phyloP scores from a whole-genome alignment of 2,113 vertebrate genomes.

The Mola mola region DNA sequence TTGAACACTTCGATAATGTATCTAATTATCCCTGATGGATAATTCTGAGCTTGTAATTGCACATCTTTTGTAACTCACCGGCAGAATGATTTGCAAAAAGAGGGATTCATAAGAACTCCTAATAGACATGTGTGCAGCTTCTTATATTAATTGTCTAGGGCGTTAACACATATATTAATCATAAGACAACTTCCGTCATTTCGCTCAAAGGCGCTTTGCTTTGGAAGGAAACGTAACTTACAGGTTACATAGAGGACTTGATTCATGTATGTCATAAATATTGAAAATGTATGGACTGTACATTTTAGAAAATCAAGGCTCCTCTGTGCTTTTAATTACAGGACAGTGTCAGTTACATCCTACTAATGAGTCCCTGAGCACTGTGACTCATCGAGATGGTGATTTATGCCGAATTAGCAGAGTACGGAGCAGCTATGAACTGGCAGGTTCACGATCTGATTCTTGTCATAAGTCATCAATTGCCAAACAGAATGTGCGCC shows the following conservation, averaged over 20 bases:
- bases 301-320: constrained; percentile 8
- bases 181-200: not conserved
- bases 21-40: constrained; percentile 44
- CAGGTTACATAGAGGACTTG: not conserved
- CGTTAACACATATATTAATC: too few relatives aligned
- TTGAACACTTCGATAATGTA: constrained; percentile 40
- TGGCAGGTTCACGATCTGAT: not conserved
- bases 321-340: constrained; percentile 22
- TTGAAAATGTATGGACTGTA: not conserved
- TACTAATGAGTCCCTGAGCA: constrained; percentile 40
- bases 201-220: not conserved
- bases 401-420: not conserved
- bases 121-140: too few relatives aligned
- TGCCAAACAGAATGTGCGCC: not conserved
- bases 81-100: too few relatives aligned
- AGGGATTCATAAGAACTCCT: too few relatives aligned
- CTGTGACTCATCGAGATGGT: constrained; percentile 21
- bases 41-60: constrained; percentile 42
- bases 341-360: constrained; percentile 16
- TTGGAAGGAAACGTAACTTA: not conserved
- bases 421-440: not conserved
- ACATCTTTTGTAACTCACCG: too few relatives aligned
- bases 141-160: too few relatives aligned
- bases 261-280: not conserved
- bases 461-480: constrained; percentile 9